A percentile compares a stretch with the other conserved stretches of the same genome.
These are phyloP conservation scores for Drosophila kepulauana DNA, from an alignment of 1,140 invertebrate genomes.

Conservation along the genomic window DNA sequence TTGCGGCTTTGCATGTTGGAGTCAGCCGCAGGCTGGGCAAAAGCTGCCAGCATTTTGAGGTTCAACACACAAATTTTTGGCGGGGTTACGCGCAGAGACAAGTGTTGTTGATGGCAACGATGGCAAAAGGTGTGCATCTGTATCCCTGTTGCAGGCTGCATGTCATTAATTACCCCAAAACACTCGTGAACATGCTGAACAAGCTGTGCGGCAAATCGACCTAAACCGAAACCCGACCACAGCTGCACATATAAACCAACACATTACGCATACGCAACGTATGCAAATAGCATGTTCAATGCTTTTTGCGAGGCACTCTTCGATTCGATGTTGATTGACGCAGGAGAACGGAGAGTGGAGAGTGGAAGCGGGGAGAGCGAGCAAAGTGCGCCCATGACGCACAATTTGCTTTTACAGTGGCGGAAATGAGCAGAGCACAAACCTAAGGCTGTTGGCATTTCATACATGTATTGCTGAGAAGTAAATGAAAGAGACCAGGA, in stretches of 20 bases:
- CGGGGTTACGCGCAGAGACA: constrained; percentile 30
- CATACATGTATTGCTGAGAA: background rate
- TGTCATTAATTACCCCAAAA: constrained; percentile 70
- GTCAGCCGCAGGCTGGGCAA: constrained; percentile 42
- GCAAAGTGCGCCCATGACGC: background rate
- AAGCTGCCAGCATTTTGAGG: constrained; percentile 22
- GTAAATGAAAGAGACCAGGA: background rate
- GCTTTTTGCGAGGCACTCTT: constrained; percentile 48
- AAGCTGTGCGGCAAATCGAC: constrained; percentile 57
- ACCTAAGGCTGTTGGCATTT: constrained; percentile 44
- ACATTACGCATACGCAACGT: constrained; percentile 34
- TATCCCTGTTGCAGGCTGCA: constrained; percentile 39
- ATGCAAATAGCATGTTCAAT: constrained; percentile 62
- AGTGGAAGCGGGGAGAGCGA: background rate
- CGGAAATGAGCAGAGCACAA: constrained; percentile 50
- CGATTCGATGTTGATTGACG: constrained; percentile 44
- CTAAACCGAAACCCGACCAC: constrained; percentile 47
- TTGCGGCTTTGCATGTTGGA: constrained; percentile 72
- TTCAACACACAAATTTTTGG: constrained; percentile 42
- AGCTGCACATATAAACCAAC: constrained; percentile 6
- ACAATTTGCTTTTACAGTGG: constrained; percentile 47
- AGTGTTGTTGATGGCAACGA: constrained; percentile 35
- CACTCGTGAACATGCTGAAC: constrained; percentile 5
- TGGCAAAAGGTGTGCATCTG: background rate
- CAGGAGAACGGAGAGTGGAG: background rate